phyloP scores from a whole-genome alignment of 2,888 invertebrate genomes.

The Dryocosmus kuriphilus region DNA sequence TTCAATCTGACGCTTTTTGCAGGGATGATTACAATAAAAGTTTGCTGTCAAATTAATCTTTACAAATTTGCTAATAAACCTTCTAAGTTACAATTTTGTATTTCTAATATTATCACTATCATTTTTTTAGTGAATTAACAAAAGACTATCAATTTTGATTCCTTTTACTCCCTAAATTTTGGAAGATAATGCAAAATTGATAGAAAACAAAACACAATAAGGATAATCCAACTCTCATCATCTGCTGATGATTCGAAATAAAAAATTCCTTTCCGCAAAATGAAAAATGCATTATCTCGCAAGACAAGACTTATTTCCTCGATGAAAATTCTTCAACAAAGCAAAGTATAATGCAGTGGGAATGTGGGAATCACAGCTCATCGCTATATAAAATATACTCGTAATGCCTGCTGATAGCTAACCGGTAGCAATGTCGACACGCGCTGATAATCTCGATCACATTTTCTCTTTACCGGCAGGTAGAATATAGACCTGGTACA shows the following conservation, averaged over 20 bases:
- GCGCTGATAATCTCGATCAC: slow-evolving; percentile 62
- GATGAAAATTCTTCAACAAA: slow-evolving; percentile 1
- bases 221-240: neutral
- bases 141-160: too few relatives aligned
- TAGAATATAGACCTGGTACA: slow-evolving; percentile 9
- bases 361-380: slow-evolving; percentile 22
- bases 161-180: too few relatives aligned
- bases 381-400: slow-evolving; percentile 1
- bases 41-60: too few relatives aligned
- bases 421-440: slow-evolving; percentile 62
- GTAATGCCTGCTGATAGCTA: slow-evolving; percentile 49
- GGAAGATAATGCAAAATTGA: too few relatives aligned
- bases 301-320: neutral
- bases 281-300: neutral
- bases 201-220: slow-evolving; percentile 20
- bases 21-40: too few relatives aligned
- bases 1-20: too few relatives aligned
- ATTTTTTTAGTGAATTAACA: too few relatives aligned
- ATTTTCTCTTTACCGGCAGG: slow-evolving; percentile 55
- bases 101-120: too few relatives aligned
- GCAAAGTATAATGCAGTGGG: neutral
- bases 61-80: too few relatives aligned
- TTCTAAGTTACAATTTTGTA: too few relatives aligned
- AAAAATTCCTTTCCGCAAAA: neutral
- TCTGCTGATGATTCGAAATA: neutral